These are phyloP conservation scores for Amphipoea oculea DNA, from an alignment of 2,888 invertebrate genomes.

Conservation along the genomic window DNA sequence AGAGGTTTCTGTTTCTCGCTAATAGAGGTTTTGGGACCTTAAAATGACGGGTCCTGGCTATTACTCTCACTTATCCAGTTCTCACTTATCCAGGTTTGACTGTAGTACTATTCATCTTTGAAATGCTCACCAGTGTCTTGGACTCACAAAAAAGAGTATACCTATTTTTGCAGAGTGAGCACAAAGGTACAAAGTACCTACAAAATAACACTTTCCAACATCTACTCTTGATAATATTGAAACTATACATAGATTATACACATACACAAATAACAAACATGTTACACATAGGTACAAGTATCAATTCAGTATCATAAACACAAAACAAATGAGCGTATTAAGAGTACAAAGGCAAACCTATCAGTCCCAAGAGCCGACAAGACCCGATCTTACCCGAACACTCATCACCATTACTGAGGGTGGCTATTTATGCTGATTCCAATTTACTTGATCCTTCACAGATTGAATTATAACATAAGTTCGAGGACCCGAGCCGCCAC, in stretches of 20 bases:
- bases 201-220: neutral
- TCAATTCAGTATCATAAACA: neutral
- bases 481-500: neutral
- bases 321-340: neutral
- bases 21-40: too few relatives aligned
- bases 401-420: slow-evolving; percentile 43
- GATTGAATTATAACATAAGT: slow-evolving; percentile 60
- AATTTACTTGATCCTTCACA: slow-evolving; percentile 52
- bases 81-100: too few relatives aligned
- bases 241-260: neutral
- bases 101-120: neutral
- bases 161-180: too few relatives aligned
- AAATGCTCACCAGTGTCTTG: neutral
- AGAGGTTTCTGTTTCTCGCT: too few relatives aligned
- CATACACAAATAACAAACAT: neutral
- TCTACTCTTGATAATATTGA: neutral
- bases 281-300: neutral
- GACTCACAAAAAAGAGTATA: neutral
- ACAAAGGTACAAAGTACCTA: too few relatives aligned
- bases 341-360: slow-evolving; percentile 4
- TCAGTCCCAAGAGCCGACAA: neutral
- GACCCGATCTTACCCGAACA: slow-evolving; percentile 23
- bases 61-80: too few relatives aligned
- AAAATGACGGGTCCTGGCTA: too few relatives aligned
- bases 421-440: slow-evolving; percentile 56